Evolutionary conservation across 2,113 vertebrate genomes (phyloP).

Genomic region (Cathartes aura): DNA sequence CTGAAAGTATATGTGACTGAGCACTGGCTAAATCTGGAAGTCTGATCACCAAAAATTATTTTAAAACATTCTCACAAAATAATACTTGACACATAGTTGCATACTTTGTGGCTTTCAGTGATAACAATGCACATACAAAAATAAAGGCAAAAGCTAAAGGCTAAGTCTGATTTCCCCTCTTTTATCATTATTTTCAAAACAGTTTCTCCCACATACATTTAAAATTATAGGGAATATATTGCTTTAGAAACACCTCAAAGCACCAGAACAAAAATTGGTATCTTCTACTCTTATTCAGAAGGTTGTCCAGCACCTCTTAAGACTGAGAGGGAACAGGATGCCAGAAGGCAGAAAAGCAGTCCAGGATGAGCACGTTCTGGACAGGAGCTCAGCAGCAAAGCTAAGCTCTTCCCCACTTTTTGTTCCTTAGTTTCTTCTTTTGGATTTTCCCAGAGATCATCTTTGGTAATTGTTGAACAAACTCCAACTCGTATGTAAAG

Average conservation of each 20-base stretch:
- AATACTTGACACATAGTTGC: background rate
- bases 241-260: background rate
- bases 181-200: background rate
- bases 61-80: background rate
- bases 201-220: background rate
- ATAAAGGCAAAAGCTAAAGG: background rate
- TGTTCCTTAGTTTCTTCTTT: slow-evolving; percentile 60
- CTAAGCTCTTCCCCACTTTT: slow-evolving; percentile 24
- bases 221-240: background rate
- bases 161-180: background rate
- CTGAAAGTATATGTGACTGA: background rate
- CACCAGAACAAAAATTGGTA: background rate
- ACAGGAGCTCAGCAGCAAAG: background rate
- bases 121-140: background rate
- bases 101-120: background rate
- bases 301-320: background rate
- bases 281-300: background rate
- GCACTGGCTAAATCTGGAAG: background rate
- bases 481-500: slow-evolving; percentile 26
- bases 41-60: background rate
- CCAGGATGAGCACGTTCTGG: background rate
- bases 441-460: slow-evolving; percentile 64
- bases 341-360: background rate
- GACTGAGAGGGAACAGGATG: background rate
- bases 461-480: slow-evolving; percentile 67